Percentiles rank a stretch among this genome's conserved stretches.
Conservation (phyloP, 1,140 invertebrate genomes). For the Drosophila watanabei region DNA sequence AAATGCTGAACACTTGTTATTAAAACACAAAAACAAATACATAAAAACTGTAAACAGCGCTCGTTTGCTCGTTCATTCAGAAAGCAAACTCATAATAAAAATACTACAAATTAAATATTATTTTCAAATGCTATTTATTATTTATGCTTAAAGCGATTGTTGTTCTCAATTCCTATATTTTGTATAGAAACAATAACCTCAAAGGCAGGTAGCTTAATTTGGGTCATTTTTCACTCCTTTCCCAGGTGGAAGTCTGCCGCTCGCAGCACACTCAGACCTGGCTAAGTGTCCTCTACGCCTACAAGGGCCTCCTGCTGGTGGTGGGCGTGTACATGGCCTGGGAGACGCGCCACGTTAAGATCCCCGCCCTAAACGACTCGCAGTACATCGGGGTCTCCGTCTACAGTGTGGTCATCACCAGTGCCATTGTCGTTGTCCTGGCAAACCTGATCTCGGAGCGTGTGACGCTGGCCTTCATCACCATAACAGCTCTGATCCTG, state of each 20-base stretch:
- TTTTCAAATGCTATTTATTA: background rate
- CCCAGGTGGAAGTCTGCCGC: constrained; percentile 93
- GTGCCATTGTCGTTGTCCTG: constrained; percentile 93
- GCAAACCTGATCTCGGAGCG: constrained; percentile 94
- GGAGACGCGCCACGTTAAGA: constrained; percentile 98
- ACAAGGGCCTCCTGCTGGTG: constrained; percentile 94
- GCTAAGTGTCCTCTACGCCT: constrained; percentile 94
- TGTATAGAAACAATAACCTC: background rate
- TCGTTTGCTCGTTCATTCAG: background rate
- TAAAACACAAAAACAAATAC: background rate
- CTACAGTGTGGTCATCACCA: constrained; percentile 96
- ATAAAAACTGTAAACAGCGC: background rate
- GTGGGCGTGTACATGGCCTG: constrained; percentile 98
- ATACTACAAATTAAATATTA: background rate
- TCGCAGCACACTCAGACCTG: constrained; percentile 94
- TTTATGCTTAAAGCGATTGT: background rate
- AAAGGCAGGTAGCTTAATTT: too few relatives aligned
- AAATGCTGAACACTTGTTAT: background rate
- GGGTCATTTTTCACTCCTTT: background rate
- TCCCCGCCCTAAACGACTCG: constrained; percentile 98
- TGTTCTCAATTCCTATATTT: background rate
- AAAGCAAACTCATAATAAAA: constrained; percentile 1
- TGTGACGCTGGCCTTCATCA: constrained; percentile 93
- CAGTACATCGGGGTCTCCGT: constrained; percentile 98
- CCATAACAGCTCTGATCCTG: constrained; percentile 93